These are phyloP conservation scores for Cryptocephalus moraei DNA, from an alignment of 2,888 invertebrate genomes.

Conservation along the genomic window DNA sequence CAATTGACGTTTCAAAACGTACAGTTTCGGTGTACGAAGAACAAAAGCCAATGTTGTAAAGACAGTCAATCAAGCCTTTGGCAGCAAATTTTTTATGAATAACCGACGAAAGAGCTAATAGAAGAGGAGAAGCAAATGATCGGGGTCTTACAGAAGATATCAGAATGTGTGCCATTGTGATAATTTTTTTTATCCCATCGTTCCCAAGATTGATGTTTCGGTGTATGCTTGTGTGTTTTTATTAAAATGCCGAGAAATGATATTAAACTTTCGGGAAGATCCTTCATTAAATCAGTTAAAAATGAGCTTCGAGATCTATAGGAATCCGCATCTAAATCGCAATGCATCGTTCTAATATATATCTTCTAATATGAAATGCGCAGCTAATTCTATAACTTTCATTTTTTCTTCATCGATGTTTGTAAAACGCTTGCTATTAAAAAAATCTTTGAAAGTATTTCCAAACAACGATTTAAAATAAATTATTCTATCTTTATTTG, in stretches of 20 bases:
- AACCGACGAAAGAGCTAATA: not conserved
- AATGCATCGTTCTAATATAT: not conserved
- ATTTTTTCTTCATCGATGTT: not conserved
- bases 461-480: not conserved
- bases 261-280: not conserved
- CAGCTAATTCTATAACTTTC: not conserved
- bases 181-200: too few species aligned
- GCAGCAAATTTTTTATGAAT: not conserved
- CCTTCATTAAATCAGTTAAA: not conserved
- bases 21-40: not conserved
- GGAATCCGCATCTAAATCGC: not conserved
- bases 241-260: not conserved
- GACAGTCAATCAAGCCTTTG: not conserved
- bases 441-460: not conserved
- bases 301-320: not conserved
- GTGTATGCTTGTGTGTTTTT: constrained; percentile 1
- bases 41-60: not conserved
- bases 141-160: too few species aligned
- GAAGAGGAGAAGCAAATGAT: not conserved
- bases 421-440: not conserved
- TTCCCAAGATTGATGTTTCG: not conserved
- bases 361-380: not conserved
- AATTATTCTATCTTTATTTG: not conserved
- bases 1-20: not conserved
- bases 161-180: too few species aligned